A percentile compares a stretch with the other conserved stretches of the same genome.
phyloP scores from a whole-genome alignment of 2,888 invertebrate species.

The Meteorus colon region DNA sequence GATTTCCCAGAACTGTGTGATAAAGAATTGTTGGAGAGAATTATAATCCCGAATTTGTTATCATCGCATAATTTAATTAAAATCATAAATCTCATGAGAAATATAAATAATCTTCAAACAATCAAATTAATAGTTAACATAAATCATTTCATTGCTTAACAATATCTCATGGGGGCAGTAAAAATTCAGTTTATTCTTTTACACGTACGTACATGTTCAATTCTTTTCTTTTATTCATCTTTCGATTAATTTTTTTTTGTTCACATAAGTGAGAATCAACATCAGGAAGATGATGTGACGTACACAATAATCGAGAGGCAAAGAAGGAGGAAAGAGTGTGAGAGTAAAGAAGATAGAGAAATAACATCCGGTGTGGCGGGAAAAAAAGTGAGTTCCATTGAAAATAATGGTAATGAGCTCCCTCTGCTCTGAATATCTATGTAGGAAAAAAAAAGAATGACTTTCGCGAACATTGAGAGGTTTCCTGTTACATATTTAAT shows the following conservation, averaged over 20 bases:
- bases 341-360: not conserved
- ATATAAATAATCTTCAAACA: too few species aligned
- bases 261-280: conserved; percentile 1
- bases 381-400: conserved; percentile 29
- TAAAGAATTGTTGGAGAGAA: too few species aligned
- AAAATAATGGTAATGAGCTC: not conserved
- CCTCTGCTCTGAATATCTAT: conserved; percentile 5
- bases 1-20: too few species aligned
- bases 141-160: too few species aligned
- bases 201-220: too few species aligned
- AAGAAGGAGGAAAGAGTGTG: not conserved
- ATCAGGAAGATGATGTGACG: conserved; percentile 24
- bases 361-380: conserved; percentile 24
- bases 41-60: too few species aligned
- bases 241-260: not conserved
- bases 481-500: conserved; percentile 12
- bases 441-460: not conserved
- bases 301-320: conserved; percentile 7
- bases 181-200: too few species aligned
- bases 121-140: too few species aligned
- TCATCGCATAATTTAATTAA: too few species aligned
- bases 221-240: not conserved
- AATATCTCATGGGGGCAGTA: too few species aligned
- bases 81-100: too few species aligned
- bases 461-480: not conserved